Evolutionary conservation across 2,797 vertebrate genomes (phyloP).

Genomic region (Pseudocheirus occidentalis): DNA sequence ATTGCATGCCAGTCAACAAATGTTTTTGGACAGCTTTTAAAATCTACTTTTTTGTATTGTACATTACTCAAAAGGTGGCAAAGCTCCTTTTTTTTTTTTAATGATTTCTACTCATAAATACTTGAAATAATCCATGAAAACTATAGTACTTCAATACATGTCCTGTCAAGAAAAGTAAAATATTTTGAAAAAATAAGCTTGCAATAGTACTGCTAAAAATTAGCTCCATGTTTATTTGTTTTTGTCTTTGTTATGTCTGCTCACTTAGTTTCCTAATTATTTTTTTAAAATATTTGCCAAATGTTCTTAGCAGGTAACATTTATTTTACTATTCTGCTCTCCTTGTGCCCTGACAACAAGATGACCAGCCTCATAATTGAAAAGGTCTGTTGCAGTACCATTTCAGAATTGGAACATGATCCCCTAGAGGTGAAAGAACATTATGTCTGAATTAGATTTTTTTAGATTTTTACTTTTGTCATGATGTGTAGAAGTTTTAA

Average conservation of each 20-base stretch:
- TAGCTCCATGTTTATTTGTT: not conserved
- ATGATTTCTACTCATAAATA: not conserved
- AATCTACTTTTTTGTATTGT: not conserved
- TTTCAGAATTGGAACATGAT: slow-evolving; percentile 45
- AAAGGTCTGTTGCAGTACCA: slow-evolving; percentile 6
- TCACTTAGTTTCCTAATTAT: slow-evolving; percentile 13
- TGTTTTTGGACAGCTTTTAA: not conserved
- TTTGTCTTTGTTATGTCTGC: not conserved
- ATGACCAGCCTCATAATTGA: slow-evolving; percentile 23
- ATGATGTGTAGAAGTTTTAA: slow-evolving; percentile 22
- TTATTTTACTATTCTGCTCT: slow-evolving; percentile 24
- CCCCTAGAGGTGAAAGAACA: slow-evolving; percentile 38
- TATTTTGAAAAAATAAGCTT: not conserved
- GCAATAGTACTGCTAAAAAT: not conserved
- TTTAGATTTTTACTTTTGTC: not conserved
- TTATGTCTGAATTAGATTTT: not conserved
- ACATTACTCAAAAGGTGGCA: not conserved
- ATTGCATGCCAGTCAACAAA: not conserved
- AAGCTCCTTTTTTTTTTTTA: not conserved
- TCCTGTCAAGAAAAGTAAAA: not conserved
- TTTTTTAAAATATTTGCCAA: not conserved
- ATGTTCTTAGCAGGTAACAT: slow-evolving; percentile 8
- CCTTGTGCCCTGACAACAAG: not conserved
- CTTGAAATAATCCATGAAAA: not conserved
- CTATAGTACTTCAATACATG: not conserved